phyloP scores from a whole-genome alignment of 2,113 vertebrate species.

The Alexandromys fortis region DNA sequence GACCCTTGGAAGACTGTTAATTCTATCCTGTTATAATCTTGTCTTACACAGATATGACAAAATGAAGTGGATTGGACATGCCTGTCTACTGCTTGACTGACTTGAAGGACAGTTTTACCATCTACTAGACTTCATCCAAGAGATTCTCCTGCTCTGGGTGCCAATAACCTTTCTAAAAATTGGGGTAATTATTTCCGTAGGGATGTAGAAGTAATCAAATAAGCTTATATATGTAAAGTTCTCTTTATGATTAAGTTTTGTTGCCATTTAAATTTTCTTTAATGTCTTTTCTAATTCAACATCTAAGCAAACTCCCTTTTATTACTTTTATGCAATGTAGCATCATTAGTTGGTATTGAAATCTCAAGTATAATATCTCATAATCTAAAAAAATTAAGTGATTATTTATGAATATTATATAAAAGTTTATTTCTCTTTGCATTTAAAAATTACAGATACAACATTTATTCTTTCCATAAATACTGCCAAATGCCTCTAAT shows the following conservation, averaged over 20 bases:
- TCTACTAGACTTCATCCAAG: neutral
- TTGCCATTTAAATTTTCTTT: neutral
- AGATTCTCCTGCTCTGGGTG: neutral
- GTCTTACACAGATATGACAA: neutral
- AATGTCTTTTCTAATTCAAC: neutral
- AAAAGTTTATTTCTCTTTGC: neutral
- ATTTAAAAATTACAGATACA: neutral
- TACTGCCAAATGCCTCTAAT: neutral
- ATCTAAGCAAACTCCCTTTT: neutral
- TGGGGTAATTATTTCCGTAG: neutral
- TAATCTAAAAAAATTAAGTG: neutral
- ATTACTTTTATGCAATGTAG: neutral
- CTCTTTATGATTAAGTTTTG: neutral
- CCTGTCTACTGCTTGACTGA: neutral
- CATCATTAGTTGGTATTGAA: neutral
- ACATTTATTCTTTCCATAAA: conserved; percentile 4
- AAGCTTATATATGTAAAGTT: neutral
- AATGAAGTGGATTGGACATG: neutral
- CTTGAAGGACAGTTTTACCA: neutral
- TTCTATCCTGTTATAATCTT: neutral
- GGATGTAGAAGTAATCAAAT: neutral
- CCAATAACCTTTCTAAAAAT: neutral
- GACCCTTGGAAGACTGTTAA: neutral
- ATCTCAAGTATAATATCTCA: neutral
- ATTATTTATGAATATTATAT: neutral